Conservation (phyloP, 2,113 vertebrate genomes). For the Apistogramma diplotaenia region DNA sequence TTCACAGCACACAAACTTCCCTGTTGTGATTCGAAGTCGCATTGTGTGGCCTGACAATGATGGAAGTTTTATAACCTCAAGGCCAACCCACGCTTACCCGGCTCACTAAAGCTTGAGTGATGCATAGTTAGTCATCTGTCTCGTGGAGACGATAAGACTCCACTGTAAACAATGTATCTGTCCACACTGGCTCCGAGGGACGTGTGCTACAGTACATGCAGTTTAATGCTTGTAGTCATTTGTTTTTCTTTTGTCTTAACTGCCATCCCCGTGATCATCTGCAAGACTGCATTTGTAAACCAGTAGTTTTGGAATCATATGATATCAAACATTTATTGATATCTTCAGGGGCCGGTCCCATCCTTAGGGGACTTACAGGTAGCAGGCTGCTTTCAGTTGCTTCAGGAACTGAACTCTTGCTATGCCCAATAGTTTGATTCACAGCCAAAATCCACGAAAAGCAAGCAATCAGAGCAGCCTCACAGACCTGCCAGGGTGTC, state of each 20-base stretch:
- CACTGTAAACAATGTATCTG: neutral
- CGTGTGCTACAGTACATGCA: neutral
- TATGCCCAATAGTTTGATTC: neutral
- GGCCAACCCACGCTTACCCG: neutral
- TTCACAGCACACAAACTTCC: neutral
- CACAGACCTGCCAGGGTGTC: neutral
- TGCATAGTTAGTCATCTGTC: slow-evolving; percentile 6
- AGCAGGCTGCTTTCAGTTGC: neutral
- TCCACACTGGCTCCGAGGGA: neutral
- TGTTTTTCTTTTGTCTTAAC: neutral
- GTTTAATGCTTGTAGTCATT: neutral
- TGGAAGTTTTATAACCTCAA: neutral
- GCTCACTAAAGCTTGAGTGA: neutral
- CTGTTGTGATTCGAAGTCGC: neutral
- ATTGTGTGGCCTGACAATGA: neutral
- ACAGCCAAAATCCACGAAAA: neutral
- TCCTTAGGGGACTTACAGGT: neutral
- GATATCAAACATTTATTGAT: neutral
- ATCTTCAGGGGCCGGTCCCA: neutral
- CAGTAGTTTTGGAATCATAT: neutral
- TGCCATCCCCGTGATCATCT: slow-evolving; percentile 8
- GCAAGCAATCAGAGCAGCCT: neutral
- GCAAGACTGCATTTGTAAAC: neutral
- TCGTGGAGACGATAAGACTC: neutral
- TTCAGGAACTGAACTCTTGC: neutral